Conservation (phyloP, 2,797 vertebrate genomes). For the Paguma larvata region DNA sequence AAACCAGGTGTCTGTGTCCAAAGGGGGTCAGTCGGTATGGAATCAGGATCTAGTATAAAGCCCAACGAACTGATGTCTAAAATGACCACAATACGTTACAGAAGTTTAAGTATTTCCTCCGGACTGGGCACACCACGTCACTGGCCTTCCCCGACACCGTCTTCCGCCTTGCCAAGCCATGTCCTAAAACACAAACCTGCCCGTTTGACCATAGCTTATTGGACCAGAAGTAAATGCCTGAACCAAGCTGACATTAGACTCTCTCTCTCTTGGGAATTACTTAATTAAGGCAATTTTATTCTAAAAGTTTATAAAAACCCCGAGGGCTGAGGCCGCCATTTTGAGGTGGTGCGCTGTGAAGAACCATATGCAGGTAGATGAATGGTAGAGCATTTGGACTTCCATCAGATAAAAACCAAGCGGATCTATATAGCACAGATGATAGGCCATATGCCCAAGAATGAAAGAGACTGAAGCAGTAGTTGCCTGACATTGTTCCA, state of each 20-base stretch:
- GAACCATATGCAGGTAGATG: too few species aligned
- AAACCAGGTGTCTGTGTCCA: not conserved
- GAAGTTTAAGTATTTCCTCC: not conserved
- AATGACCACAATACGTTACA: not conserved
- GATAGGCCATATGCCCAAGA: not conserved
- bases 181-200: too few species aligned
- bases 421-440: not conserved
- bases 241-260: not conserved
- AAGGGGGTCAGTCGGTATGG: not conserved
- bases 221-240: not conserved
- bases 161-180: not conserved
- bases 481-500: not conserved
- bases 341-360: not conserved
- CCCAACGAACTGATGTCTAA: not conserved
- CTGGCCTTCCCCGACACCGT: not conserved
- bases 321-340: not conserved
- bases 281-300: constrained; percentile 17
- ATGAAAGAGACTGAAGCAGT: not conserved
- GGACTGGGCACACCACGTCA: not conserved
- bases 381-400: not conserved
- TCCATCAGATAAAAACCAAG: constrained; percentile 1
- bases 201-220: not conserved
- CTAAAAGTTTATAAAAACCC: not conserved
- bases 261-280: not conserved
- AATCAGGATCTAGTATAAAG: not conserved